Evolutionary conservation across 2,888 invertebrate genomes (phyloP).

Genomic region (Endomychus coccineus): DNA sequence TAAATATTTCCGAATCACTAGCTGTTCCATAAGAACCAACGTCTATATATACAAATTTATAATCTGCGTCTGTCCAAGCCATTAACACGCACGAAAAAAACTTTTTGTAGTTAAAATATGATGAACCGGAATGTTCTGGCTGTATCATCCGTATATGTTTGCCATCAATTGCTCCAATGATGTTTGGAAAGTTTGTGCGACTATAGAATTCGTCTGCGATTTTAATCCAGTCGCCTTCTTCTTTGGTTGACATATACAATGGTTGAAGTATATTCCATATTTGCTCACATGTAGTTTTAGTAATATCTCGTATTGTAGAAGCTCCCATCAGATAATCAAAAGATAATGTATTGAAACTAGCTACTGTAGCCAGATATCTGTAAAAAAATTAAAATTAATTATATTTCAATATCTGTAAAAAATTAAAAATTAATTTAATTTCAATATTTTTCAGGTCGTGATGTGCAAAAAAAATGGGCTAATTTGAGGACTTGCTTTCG

Average conservation of each 20-base stretch:
- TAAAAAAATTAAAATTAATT: slow-evolving; percentile 19
- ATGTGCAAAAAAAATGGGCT: slow-evolving; percentile 21
- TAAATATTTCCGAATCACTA: slow-evolving; percentile 27
- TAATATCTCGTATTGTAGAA: slow-evolving; percentile 28
- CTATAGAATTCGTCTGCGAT: slow-evolving; percentile 27
- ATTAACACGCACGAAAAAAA: slow-evolving; percentile 21
- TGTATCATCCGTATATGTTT: slow-evolving; percentile 27
- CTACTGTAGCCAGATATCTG: slow-evolving; percentile 28
- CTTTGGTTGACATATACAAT: slow-evolving; percentile 14
- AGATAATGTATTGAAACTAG: slow-evolving; percentile 26
- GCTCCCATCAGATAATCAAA: slow-evolving; percentile 28
- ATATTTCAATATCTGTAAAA: slow-evolving; percentile 21
- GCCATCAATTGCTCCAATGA: slow-evolving; percentile 30
- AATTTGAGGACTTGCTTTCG: slow-evolving; percentile 22
- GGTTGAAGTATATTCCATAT: slow-evolving; percentile 24
- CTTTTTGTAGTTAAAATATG: slow-evolving; percentile 29
- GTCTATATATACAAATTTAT: slow-evolving; percentile 23
- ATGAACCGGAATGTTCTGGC: slow-evolving; percentile 25
- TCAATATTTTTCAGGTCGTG: slow-evolving; percentile 18
- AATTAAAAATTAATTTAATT: slow-evolving; percentile 7
- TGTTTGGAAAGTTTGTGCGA: slow-evolving; percentile 32
- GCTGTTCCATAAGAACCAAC: slow-evolving; percentile 26
- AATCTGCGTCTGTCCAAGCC: slow-evolving; percentile 20
- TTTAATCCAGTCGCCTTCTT: slow-evolving; percentile 25
- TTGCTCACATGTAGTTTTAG: slow-evolving; percentile 26